Evolutionary conservation across 2,888 invertebrate genomes (phyloP).

Genomic region (Phyllotreta cruciferae): DNA sequence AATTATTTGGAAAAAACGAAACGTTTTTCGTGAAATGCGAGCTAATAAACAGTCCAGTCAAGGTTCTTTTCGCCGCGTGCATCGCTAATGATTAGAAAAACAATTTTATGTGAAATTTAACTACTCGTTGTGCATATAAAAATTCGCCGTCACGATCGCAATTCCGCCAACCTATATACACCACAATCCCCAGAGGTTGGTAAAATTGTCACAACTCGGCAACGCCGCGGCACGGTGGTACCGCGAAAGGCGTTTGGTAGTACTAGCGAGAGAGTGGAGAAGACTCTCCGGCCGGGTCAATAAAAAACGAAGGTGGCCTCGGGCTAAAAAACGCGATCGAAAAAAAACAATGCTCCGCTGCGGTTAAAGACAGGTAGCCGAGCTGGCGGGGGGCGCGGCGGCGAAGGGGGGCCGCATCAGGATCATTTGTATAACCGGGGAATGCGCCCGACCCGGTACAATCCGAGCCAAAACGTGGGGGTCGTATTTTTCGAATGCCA

Average conservation of each 20-base stretch:
- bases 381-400: slow-evolving; percentile 50
- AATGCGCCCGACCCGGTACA: slow-evolving; percentile 61
- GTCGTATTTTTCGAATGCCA: slow-evolving; percentile 47
- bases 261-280: slow-evolving; percentile 42
- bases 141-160: not conserved
- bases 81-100: not conserved
- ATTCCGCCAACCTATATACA: no score
- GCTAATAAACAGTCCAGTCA: not conserved
- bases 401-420: slow-evolving; percentile 54
- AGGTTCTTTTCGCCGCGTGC: not conserved
- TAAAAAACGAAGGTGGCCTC: slow-evolving; percentile 56
- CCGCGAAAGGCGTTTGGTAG: slow-evolving; percentile 45
- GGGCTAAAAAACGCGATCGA: slow-evolving; percentile 54
- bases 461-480: slow-evolving; percentile 54
- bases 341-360: slow-evolving; percentile 58
- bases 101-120: not conserved
- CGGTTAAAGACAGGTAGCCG: slow-evolving; percentile 61
- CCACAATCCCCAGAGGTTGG: no score
- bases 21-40: not conserved
- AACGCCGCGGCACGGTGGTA: slow-evolving; percentile 21
- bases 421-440: slow-evolving; percentile 63
- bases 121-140: no score
- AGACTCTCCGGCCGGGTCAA: slow-evolving; percentile 49
- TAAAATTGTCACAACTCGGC: slow-evolving; percentile 23
- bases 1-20: no score